Evolutionary conservation across 2,113 vertebrate genomes (phyloP).

Genomic region (Melanostigma gelatinosum): DNA sequence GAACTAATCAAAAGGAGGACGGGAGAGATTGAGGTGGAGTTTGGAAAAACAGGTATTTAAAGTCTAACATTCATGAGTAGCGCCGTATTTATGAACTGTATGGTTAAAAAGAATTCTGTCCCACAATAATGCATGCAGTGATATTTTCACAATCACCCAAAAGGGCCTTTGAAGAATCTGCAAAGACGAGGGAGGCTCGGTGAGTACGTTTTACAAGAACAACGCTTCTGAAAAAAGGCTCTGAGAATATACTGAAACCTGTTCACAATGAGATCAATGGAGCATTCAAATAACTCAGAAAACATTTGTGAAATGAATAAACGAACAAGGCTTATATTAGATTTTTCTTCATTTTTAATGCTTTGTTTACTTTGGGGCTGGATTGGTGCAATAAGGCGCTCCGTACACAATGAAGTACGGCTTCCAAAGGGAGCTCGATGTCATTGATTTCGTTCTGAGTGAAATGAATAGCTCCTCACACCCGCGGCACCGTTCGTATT

Average conservation of each 20-base stretch:
- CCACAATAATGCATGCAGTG: constrained; percentile 19
- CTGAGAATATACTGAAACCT: constrained; percentile 18
- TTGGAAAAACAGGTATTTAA: constrained; percentile 49
- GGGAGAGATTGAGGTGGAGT: background rate
- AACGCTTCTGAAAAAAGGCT: constrained; percentile 6
- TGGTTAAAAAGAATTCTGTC: constrained; percentile 16
- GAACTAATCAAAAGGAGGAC: constrained; percentile 5
- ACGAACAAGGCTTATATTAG: constrained; percentile 42
- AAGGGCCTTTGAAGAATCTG: constrained; percentile 33
- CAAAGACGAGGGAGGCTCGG: constrained; percentile 4
- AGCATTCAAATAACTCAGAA: constrained; percentile 46
- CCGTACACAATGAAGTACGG: constrained; percentile 32
- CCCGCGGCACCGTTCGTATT: background rate
- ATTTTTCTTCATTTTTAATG: constrained; percentile 68
- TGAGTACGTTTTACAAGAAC: constrained; percentile 21
- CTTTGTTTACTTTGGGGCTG: constrained; percentile 55
- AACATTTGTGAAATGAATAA: constrained; percentile 56
- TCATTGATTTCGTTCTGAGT: constrained; percentile 50
- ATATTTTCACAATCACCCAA: constrained; percentile 10
- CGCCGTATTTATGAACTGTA: constrained; percentile 4
- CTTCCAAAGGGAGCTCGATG: constrained; percentile 55
- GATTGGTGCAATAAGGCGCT: constrained; percentile 31
- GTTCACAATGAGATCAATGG: constrained; percentile 60
- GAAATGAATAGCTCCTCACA: constrained; percentile 55
- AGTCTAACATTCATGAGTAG: constrained; percentile 32